These are phyloP conservation scores for Seriola dumerili DNA, from an alignment of 2,113 vertebrate species.

Conservation along the genomic window DNA sequence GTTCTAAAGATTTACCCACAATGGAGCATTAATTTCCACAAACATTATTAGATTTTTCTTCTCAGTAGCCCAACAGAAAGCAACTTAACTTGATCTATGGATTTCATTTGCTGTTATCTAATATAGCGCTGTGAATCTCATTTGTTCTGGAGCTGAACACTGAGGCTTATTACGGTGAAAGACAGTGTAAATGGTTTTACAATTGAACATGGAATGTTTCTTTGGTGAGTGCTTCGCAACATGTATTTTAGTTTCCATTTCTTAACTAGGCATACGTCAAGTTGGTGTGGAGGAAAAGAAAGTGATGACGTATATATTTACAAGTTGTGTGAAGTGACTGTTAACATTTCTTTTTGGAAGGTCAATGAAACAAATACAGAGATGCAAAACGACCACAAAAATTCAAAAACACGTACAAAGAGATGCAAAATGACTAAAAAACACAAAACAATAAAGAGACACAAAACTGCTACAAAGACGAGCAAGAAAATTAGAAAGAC, in stretches of 20 bases:
- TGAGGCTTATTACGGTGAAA: slow-evolving; percentile 64
- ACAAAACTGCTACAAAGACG: not conserved
- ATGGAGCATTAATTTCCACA: slow-evolving; percentile 54
- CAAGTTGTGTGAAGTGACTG: not conserved
- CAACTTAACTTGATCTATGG: slow-evolving; percentile 71
- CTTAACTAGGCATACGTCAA: not conserved
- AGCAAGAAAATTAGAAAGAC: not conserved
- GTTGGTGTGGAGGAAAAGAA: not conserved
- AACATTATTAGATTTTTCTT: slow-evolving; percentile 57
- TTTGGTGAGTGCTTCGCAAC: slow-evolving; percentile 18
- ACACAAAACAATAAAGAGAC: not conserved
- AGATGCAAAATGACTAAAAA: not conserved
- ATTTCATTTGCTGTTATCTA: slow-evolving; percentile 76
- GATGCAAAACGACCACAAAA: not conserved
- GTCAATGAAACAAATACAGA: not conserved
- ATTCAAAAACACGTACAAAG: not conserved
- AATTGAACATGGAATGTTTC: slow-evolving; percentile 45
- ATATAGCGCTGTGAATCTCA: slow-evolving; percentile 61
- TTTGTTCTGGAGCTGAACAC: slow-evolving; percentile 59
- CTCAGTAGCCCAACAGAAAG: slow-evolving; percentile 28
- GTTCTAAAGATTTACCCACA: slow-evolving; percentile 52
- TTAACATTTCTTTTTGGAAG: not conserved
- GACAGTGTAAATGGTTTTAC: slow-evolving; percentile 54
- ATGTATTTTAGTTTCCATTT: slow-evolving; percentile 32
- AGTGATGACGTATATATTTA: not conserved